A percentile compares a stretch with the other conserved stretches of the same genome.
phyloP scores from a whole-genome alignment of 2,113 vertebrate genomes.

The Crotalus tigris region DNA sequence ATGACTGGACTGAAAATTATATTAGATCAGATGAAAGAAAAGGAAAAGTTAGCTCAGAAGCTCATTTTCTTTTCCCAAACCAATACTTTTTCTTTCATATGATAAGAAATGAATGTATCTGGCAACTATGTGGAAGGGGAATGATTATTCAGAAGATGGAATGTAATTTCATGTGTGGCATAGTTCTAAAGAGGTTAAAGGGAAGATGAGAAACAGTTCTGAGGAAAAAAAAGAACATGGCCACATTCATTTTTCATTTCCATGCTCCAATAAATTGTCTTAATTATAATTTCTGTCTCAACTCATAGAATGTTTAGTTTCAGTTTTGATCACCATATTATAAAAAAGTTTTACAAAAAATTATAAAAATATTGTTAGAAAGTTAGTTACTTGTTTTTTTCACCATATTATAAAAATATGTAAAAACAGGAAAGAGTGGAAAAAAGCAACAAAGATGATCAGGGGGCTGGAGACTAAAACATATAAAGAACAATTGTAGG shows the following conservation, averaged over 20 bases:
- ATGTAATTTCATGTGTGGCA: conserved; percentile 27
- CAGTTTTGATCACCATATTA: neutral
- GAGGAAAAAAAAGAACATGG: neutral
- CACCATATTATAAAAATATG: neutral
- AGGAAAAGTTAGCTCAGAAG: conserved; percentile 42
- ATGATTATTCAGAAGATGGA: conserved; percentile 10
- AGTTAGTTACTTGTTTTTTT: neutral
- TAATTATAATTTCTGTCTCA: neutral
- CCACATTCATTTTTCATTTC: neutral
- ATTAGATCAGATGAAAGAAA: conserved; percentile 51
- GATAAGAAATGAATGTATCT: conserved; percentile 34
- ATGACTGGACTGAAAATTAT: conserved; percentile 31
- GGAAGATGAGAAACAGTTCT: neutral
- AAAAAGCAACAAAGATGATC: neutral
- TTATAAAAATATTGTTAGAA: neutral
- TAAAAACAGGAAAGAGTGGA: neutral
- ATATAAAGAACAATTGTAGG: neutral
- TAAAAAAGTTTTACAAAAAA: neutral
- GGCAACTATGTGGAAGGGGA: conserved; percentile 20
- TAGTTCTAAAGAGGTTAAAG: conserved; percentile 19
- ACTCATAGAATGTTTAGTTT: neutral
- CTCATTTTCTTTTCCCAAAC: conserved; percentile 40
- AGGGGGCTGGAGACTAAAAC: neutral
- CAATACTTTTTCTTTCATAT: conserved; percentile 26
- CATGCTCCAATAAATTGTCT: neutral